Percentiles rank a stretch among this genome's conserved stretches.
Evolutionary conservation across 2,888 invertebrate species (phyloP).

Genomic region (Julus scanicus): DNA sequence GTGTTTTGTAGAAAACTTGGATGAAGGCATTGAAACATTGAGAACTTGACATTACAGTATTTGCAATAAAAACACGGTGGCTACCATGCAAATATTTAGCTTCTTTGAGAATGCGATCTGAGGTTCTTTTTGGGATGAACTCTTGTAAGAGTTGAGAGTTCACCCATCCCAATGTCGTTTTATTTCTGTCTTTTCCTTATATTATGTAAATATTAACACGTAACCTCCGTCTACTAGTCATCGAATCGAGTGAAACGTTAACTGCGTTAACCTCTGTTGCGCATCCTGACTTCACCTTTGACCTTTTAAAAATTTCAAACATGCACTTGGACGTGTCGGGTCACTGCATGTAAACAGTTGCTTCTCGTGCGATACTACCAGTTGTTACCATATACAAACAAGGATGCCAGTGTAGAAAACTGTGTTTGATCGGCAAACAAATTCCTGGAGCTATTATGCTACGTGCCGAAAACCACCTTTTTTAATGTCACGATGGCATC

Average conservation of each 20-base stretch:
- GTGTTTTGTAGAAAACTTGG: not conserved
- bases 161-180: not conserved
- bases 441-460: not conserved
- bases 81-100: not conserved
- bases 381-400: not conserved
- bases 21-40: too few species aligned
- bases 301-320: not conserved
- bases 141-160: not conserved
- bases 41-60: too few species aligned
- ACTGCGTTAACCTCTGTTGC: constrained; percentile 27
- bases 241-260: constrained; percentile 29
- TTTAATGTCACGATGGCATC: constrained; percentile 23
- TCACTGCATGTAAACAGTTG: not conserved
- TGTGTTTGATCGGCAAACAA: constrained; percentile 27
- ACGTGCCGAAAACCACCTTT: constrained; percentile 16
- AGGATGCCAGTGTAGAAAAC: not conserved
- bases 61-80: too few species aligned
- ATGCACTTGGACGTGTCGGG: constrained; percentile 16
- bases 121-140: not conserved
- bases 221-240: constrained; percentile 12
- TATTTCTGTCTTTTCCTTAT: constrained; percentile 24
- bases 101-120: not conserved
- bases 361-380: not conserved
- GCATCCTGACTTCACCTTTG: constrained; percentile 25
- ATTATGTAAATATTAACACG: constrained; percentile 19